Percentiles rank a stretch among this genome's conserved stretches.
These are phyloP conservation scores for Frieseomelitta varia DNA, from an alignment of 1,140 invertebrate genomes.

Conservation along the genomic window DNA sequence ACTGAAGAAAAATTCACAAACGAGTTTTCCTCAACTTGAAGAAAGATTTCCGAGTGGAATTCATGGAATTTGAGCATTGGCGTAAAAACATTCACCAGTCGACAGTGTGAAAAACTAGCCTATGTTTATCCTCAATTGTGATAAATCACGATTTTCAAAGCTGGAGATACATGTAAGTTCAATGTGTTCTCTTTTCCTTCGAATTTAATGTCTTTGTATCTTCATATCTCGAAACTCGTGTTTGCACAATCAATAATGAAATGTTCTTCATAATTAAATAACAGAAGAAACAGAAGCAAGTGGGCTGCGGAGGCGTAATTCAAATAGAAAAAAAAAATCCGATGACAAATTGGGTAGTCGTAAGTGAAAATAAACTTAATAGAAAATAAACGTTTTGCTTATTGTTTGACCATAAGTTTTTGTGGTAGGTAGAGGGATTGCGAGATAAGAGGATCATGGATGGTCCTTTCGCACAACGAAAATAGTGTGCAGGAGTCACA, in stretches of 20 bases:
- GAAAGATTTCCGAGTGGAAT: not conserved
- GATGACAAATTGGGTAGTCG: not conserved
- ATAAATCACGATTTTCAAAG: slow-evolving; percentile 4
- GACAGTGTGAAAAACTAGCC: not conserved
- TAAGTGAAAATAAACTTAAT: slow-evolving; percentile 12
- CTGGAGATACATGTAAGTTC: not conserved
- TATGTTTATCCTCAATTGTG: not conserved
- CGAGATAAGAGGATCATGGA: no score
- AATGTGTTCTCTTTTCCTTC: not conserved
- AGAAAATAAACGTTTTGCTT: slow-evolving; percentile 19
- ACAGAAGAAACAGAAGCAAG: no score
- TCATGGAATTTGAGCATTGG: not conserved
- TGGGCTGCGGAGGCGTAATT: not conserved
- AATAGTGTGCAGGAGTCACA: not conserved
- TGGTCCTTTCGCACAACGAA: not conserved
- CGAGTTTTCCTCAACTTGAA: slow-evolving; percentile 13
- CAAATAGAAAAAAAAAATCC: not conserved
- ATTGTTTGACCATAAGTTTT: not conserved
- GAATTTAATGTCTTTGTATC: not conserved
- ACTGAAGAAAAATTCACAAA: slow-evolving; percentile 24
- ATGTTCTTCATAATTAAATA: not conserved
- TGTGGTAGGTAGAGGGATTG: no score
- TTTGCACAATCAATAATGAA: not conserved
- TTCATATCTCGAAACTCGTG: not conserved
- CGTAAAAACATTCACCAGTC: not conserved